Conservation (phyloP, 1,140 invertebrate genomes). For the Fragariocoptes setiger region DNA sequence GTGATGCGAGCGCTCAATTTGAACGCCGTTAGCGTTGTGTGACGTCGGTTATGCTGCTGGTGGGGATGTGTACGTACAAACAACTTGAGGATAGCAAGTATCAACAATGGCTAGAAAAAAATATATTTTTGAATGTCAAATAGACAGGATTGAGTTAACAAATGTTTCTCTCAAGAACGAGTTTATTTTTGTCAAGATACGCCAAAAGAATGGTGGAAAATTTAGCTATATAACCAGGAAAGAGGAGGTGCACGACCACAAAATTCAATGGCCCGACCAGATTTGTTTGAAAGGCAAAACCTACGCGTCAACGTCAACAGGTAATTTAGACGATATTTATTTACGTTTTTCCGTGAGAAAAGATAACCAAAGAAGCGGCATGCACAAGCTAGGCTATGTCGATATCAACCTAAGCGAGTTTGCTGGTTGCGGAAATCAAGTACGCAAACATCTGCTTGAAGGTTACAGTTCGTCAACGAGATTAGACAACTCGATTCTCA, state of each 20-base stretch:
- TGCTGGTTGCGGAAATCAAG: constrained; percentile 57
- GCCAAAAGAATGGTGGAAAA: not conserved
- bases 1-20: no score
- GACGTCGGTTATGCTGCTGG: no score
- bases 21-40: no score
- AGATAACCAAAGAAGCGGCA: not conserved
- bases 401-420: constrained; percentile 85
- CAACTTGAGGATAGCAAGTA: no score
- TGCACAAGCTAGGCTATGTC: constrained; percentile 76
- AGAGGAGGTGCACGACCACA: not conserved
- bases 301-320: not conserved
- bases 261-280: not conserved
- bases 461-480: constrained; percentile 51
- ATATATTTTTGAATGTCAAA: not conserved
- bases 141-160: not conserved
- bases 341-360: not conserved
- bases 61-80: no score
- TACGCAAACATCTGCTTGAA: constrained; percentile 54
- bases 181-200: not conserved
- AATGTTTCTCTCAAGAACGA: not conserved
- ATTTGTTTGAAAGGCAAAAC: not conserved
- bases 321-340: not conserved
- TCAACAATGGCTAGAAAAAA: not conserved
- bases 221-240: not conserved
- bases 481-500: constrained; percentile 78